A percentile compares a stretch with the other conserved stretches of the same genome.
Evolutionary conservation across 2,888 invertebrate species (phyloP).

Genomic region (Sphaerophoria taeniata): DNA sequence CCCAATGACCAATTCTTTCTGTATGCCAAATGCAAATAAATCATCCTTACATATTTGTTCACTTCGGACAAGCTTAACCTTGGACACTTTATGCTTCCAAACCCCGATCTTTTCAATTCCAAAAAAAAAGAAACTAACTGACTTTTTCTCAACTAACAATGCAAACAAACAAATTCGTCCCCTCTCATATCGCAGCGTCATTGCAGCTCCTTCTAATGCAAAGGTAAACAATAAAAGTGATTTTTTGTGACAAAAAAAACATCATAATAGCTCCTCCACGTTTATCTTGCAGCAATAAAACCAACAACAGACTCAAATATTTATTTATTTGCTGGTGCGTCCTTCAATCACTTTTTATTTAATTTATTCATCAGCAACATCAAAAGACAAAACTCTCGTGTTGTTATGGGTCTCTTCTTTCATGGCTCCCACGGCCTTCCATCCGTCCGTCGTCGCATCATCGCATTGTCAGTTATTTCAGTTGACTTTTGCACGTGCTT

Average conservation of each 20-base stretch:
- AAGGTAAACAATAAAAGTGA: background rate
- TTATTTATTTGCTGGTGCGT: conserved; percentile 14
- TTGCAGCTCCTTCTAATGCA: background rate
- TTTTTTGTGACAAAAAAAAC: background rate
- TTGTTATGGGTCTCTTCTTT: background rate
- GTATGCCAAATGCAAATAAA: too few relatives aligned
- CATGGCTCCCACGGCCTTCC: background rate
- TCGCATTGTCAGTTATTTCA: background rate
- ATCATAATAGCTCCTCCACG: background rate
- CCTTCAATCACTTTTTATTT: conserved; percentile 35
- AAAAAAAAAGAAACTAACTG: too few relatives aligned
- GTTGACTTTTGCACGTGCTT: conserved; percentile 6
- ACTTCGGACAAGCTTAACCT: too few relatives aligned
- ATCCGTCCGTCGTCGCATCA: background rate
- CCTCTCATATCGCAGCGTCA: background rate
- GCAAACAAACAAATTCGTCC: too few relatives aligned
- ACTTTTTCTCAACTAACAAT: too few relatives aligned
- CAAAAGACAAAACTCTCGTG: background rate
- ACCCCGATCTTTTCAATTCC: too few relatives aligned
- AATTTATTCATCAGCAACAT: conserved; percentile 23
- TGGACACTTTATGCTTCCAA: too few relatives aligned
- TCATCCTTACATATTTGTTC: too few relatives aligned
- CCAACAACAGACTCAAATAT: conserved; percentile 1
- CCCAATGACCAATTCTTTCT: too few relatives aligned
- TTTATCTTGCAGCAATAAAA: conserved; percentile 2